Percentiles rank a stretch among this genome's conserved stretches.
These are phyloP conservation scores for Micronisus gabar DNA, from an alignment of 2,113 vertebrate species.

Conservation along the genomic window DNA sequence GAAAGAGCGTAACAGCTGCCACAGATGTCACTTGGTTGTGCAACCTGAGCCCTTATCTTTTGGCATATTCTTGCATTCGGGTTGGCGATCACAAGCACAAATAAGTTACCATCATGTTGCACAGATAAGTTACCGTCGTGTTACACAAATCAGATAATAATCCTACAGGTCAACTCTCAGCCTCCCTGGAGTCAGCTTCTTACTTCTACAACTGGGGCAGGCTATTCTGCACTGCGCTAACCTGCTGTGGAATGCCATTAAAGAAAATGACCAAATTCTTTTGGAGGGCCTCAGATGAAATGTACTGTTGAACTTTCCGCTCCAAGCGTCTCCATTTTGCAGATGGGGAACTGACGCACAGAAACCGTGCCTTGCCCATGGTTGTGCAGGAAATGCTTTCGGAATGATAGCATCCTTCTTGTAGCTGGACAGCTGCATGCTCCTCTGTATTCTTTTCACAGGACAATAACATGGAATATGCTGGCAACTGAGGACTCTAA, in stretches of 20 bases:
- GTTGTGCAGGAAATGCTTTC: neutral
- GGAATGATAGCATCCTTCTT: neutral
- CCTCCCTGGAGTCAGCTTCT: neutral
- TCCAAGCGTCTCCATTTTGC: neutral
- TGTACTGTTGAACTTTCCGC: neutral
- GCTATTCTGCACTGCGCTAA: accelerated
- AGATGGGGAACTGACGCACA: neutral
- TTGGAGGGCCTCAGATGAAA: neutral
- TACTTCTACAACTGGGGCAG: neutral
- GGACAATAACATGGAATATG: neutral
- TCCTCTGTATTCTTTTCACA: neutral
- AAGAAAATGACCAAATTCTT: neutral
- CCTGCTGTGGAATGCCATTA: neutral
- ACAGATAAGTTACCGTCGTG: accelerated
- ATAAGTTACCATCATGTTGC: accelerated
- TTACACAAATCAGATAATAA: neutral
- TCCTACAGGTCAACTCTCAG: neutral
- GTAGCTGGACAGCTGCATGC: neutral
- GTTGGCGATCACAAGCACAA: neutral
- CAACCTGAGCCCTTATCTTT: neutral
- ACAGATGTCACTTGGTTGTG: neutral
- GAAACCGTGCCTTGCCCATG: neutral
- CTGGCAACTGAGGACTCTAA: neutral
- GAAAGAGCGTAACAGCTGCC: neutral
- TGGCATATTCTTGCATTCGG: neutral